phyloP scores from a whole-genome alignment of 2,797 vertebrate species.

The Vultur gryphus region DNA sequence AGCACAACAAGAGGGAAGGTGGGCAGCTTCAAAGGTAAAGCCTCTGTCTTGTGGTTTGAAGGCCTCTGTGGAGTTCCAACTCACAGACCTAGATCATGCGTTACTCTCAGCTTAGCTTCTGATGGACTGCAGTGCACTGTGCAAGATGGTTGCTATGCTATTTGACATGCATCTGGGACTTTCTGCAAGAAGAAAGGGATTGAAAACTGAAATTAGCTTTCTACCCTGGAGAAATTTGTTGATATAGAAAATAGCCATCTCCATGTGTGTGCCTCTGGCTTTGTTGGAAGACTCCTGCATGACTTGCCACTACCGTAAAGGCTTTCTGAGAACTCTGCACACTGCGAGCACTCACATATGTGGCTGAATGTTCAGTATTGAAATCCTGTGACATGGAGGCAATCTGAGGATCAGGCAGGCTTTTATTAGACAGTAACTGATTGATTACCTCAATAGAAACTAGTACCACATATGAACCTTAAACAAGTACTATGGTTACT shows the following conservation, averaged over 20 bases:
- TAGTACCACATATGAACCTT: neutral
- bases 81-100: neutral
- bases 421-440: neutral
- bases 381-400: neutral
- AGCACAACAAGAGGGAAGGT: neutral
- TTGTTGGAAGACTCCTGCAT: neutral
- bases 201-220: constrained; percentile 21
- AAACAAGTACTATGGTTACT: neutral
- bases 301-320: neutral
- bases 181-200: neutral
- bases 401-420: neutral
- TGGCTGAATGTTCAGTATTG: neutral
- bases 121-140: neutral
- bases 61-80: neutral
- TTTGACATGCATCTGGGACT: neutral
- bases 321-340: neutral
- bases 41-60: constrained; percentile 20
- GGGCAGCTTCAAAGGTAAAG: neutral
- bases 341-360: neutral
- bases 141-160: neutral
- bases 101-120: neutral
- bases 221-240: neutral
- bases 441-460: neutral
- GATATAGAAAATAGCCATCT: neutral
- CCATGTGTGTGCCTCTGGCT: neutral